Base-by-base conservation (phyloP, 2,113 vertebrate genomes). In the Triplophysa tibetana region DNA sequence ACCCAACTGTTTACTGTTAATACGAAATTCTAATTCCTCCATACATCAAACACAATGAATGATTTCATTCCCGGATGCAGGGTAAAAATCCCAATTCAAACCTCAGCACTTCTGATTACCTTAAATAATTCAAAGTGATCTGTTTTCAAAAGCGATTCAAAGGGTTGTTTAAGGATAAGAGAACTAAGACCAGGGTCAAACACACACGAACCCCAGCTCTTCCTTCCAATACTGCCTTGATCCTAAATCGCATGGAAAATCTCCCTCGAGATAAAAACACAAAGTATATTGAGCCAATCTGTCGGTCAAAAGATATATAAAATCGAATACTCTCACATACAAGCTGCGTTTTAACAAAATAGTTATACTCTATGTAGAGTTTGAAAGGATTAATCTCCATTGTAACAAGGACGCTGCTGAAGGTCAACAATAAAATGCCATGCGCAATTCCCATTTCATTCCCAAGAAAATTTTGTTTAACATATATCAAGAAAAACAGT, bases 41-140 rank as follows among this genome's bases (percentile, higher is more conserved):
- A 7, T 38, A 38, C 33, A 21, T 14, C n/a, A 60, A 16, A 38
- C 33, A 41, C 19, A 23, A 58, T 1, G 11, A 38, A 38, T 7
- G 33, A 38, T 38, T 38, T 1, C 33, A 38, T 38, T 38, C 0
- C 33, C 33, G 33, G 19, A 2, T 14, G 1, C 11, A 2, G 38
- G 54, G 54, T 61, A 13, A 75, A 82, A 72, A 67, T 41, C 82
- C 67, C 23, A 77, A 82, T 1, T 86, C 82, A 86, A 84, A 84
- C 80, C 17, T 12, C 61, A 64, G 21, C n/a, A 45, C 52, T 33
- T 26, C 16, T 29, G 67, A 65, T 60, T 33, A 82, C 45, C 23
- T 76, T 41, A 70, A 72, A 61, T 2, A 11, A 19, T 65, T 17
- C 17, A 76, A 61, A 43, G 61, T 65, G 76, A 83, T 81, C 77